phyloP scores from a whole-genome alignment of 2,113 vertebrate species.

The Semnornis frantzii region DNA sequence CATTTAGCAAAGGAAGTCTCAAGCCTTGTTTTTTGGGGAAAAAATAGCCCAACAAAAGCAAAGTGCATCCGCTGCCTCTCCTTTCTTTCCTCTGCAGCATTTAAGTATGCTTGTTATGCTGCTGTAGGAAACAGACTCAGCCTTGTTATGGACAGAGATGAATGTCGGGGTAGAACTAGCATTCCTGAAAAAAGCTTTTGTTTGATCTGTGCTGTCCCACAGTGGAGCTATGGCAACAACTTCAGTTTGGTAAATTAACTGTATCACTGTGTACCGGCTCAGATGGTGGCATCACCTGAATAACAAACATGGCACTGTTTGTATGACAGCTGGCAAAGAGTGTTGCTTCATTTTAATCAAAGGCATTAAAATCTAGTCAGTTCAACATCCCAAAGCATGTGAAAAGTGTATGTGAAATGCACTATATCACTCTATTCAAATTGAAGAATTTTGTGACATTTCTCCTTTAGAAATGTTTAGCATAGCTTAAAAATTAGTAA shows the following conservation, averaged over 20 bases:
- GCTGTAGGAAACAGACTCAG: slow-evolving; percentile 26
- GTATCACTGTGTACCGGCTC: slow-evolving; percentile 61
- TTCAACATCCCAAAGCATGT: neutral
- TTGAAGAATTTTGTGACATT: neutral
- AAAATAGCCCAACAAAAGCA: too few species aligned
- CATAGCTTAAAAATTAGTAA: neutral
- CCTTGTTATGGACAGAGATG: slow-evolving; percentile 20
- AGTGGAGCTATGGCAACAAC: slow-evolving; percentile 72
- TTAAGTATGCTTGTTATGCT: slow-evolving; percentile 28
- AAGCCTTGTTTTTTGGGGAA: neutral
- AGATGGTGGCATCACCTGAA: slow-evolving; percentile 65
- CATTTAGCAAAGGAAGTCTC: slow-evolving; percentile 37
- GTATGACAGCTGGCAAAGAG: slow-evolving; percentile 25
- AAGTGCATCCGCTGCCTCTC: neutral
- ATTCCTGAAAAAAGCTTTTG: slow-evolving; percentile 72
- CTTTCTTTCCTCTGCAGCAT: neutral
- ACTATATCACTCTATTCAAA: neutral
- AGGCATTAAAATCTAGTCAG: neutral
- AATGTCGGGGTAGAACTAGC: slow-evolving; percentile 58
- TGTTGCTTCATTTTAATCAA: slow-evolving; percentile 9
- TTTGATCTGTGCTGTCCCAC: slow-evolving; percentile 52
- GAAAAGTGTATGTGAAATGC: neutral
- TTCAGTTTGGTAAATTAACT: slow-evolving; percentile 70
- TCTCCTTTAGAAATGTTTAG: neutral
- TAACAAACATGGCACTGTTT: slow-evolving; percentile 54